Evolutionary conservation across 2,888 invertebrate species (phyloP), one percentile per base, ranked within the genome.

Genomic region (Piscicola geometra): DNA sequence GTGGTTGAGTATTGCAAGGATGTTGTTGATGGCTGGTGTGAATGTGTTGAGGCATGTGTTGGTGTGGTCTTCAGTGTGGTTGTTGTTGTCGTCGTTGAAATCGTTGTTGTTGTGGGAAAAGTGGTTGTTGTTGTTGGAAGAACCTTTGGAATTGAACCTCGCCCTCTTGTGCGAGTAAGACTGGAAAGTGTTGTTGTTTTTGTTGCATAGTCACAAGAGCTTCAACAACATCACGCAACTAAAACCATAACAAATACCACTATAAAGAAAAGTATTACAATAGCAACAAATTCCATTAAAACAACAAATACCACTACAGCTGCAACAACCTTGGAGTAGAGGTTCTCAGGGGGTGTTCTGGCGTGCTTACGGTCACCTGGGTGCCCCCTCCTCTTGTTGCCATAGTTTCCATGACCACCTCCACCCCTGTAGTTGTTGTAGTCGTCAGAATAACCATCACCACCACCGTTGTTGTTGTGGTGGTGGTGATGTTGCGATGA

Each of bases 81-180:
- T 32, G 33, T 67, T 67, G 21, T n/a, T 30, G 35, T 67, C 32
- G 21, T n/a, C 9, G 35, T 32, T 67, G 35, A 5, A n/a, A 18
- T 15, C n/a, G 33, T 67, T 32, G 33, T 67, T n/a, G n/a, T 64
- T 64, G 30, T 28, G 5, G 5, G 64, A 64, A 21, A 64, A 30
- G 30, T 30, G 3, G n/a, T n/a, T n/a, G 30, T n/a, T 64, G 21
- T 30, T 64, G 64, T n/a, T n/a, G n/a, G n/a, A n/a, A n/a, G n/a
- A n/a, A n/a, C n/a, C n/a, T n/a, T n/a, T n/a, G n/a, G 67, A 67
- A n/a, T 67, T 67, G 67, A 67, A 67, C 2, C 67, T 3, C 3
- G 67, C 33, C n/a, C 67, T 67, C 33, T 67, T 67, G 67, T 67
- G 35, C 2, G 32, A 35, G 67, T 67, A 67, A 9, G 67, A 67